These are phyloP conservation scores for Pionites leucogaster DNA, from an alignment of 2,113 vertebrate genomes.

Conservation along the genomic window DNA sequence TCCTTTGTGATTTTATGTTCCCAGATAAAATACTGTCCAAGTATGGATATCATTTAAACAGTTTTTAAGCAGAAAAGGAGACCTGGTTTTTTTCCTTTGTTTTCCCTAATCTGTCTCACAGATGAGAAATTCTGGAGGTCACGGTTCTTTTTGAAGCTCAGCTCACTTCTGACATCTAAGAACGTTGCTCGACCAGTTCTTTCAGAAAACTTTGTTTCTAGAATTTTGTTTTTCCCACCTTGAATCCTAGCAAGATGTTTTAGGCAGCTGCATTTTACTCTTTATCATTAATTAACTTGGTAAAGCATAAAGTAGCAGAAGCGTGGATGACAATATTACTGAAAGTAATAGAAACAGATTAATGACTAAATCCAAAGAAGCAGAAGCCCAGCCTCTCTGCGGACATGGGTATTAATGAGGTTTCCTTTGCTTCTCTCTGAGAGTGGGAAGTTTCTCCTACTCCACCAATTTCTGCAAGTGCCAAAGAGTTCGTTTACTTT, in stretches of 20 bases:
- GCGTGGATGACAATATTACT: conserved; percentile 10
- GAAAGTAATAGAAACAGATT: conserved; percentile 27
- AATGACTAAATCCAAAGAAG: conserved; percentile 3
- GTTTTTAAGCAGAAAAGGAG: background rate
- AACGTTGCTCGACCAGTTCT: background rate
- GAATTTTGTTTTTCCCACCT: background rate
- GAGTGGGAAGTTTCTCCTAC: background rate
- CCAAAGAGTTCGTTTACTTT: background rate
- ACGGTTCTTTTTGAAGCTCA: background rate
- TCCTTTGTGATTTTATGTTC: background rate
- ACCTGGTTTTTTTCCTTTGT: background rate
- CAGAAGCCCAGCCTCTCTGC: background rate
- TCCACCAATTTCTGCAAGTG: background rate
- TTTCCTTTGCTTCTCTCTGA: background rate
- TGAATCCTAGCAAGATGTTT: background rate
- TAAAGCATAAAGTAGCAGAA: background rate
- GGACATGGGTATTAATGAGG: background rate
- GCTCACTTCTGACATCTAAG: background rate
- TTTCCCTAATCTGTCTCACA: background rate
- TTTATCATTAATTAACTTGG: conserved; percentile 6
- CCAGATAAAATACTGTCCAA: background rate
- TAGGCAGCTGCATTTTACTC: background rate
- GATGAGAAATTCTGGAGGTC: background rate
- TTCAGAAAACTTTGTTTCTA: background rate
- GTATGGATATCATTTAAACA: background rate